Percentiles rank a stretch among this genome's conserved stretches.
phyloP scores from a whole-genome alignment of 2,113 vertebrate species.

The Mus musculus region GRCm39 chr8:9012001-9012500 shows the following conservation, averaged over 20 bases:
- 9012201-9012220: background rate
- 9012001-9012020: background rate
- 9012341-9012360: background rate
- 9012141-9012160: background rate
- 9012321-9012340: background rate
- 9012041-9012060: background rate
- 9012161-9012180: background rate
- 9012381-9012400: background rate
- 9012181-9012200: background rate
- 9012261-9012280: background rate
- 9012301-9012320: background rate
- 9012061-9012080: background rate
- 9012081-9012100: background rate
- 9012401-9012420: background rate
- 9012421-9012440: background rate
- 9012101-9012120: too few relatives aligned
- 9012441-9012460: background rate
- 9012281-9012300: background rate
- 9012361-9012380: background rate
- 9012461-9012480: background rate
- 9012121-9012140: constrained; percentile 3
- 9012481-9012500: background rate
- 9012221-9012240: background rate
- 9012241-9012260: background rate
- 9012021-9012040: background rate